Evolutionary conservation across 2,888 invertebrate genomes (phyloP), one percentile per base, ranked within the genome.

Genomic region (Nipponacmea schrenckii): DNA sequence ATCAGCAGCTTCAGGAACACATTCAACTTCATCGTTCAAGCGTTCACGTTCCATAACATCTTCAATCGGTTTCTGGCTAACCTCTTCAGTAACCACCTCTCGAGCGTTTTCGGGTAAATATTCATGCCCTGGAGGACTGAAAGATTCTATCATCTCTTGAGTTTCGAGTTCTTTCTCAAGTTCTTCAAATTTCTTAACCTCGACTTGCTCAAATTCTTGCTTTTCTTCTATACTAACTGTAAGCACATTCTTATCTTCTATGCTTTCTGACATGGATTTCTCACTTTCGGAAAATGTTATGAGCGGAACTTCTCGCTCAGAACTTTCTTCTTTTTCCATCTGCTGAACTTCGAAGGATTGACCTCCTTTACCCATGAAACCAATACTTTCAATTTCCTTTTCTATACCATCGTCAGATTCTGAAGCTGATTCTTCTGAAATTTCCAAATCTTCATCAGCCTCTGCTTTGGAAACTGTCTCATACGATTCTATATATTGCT

Each of bases 401-500:
- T 45, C 45, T 26, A 44, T 4, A 24, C 39, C 27, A 44, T n/a
- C 44, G 4, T 64, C 64, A 0, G 31, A 56, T 20, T 56, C 56
- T 39, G 39, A 39, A 56, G 17, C 26, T 50, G 56, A 31, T 63
- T 44, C 48, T 27, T 71, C 71, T 15, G 62, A 63, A 39, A 67
- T 69, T 56, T 75, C 71, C 45, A 69, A 31, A 64, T 71, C 68
- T 65, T 70, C 74, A 46, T 65, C 48, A 50, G 63, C 64, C 12
- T 69, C 65, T 66, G 66, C 20, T 63, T 62, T n/a, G 17, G 24
- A 31, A 50, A 63, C 12, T 46, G 62, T 20, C 17, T 68, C 24
- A 56, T 26, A 44, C 5, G 68, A 56, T 20, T 20, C 39, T 50
- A 44, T 56, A 17, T 31, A n/a, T 24, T 48, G 17, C 67, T 68